A percentile compares a stretch with the other conserved stretches of the same genome.
Evolutionary conservation across 2,888 invertebrate species (phyloP).

Genomic region (Kuschelorhynchus macadamiae): DNA sequence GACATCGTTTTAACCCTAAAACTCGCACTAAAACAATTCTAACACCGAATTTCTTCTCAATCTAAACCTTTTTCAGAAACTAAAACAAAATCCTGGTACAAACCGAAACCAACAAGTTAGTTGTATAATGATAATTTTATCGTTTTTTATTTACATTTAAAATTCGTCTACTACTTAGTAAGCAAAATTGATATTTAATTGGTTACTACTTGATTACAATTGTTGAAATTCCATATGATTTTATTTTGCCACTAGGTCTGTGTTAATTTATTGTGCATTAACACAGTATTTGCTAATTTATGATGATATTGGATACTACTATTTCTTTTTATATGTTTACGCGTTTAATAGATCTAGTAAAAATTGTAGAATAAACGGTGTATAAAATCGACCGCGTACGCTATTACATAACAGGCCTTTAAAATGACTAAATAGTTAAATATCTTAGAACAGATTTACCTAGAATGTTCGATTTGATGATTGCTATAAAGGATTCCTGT

Average conservation of each 20-base stretch:
- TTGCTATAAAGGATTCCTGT: too few relatives aligned
- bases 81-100: conserved; percentile 5
- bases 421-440: too few relatives aligned
- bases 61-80: neutral
- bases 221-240: neutral
- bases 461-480: too few relatives aligned
- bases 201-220: conserved; percentile 7
- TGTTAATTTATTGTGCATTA: conserved; percentile 27
- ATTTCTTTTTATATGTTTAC: neutral
- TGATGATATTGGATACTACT: neutral
- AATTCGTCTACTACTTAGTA: conserved; percentile 29
- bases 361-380: too few relatives aligned
- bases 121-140: conserved; percentile 17
- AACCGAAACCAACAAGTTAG: conserved; percentile 24
- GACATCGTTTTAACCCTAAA: neutral
- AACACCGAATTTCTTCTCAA: neutral
- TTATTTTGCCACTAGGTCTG: conserved; percentile 16
- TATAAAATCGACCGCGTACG: too few relatives aligned
- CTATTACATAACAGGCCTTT: too few relatives aligned
- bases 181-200: conserved; percentile 46
- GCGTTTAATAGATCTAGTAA: neutral
- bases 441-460: too few relatives aligned
- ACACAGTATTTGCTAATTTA: conserved; percentile 13
- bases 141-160: conserved; percentile 25
- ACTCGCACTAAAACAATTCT: neutral